phyloP scores from a whole-genome alignment of 2,113 vertebrate species.

The Dromiciops gliroides region DNA sequence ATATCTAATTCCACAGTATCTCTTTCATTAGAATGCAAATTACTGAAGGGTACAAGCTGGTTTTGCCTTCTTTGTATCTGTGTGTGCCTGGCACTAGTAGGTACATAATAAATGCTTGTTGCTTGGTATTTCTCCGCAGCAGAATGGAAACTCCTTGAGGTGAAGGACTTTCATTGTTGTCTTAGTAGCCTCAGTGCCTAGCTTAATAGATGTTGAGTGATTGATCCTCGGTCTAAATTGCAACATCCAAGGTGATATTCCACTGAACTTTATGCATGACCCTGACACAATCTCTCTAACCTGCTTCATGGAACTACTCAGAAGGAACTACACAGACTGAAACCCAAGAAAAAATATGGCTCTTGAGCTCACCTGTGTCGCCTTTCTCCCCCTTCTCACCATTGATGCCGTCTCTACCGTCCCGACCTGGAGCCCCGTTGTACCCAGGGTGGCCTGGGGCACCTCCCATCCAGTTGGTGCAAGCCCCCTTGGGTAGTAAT shows the following conservation, averaged over 20 bases:
- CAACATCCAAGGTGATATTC: background rate
- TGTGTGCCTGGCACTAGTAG: background rate
- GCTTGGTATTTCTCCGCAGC: no score
- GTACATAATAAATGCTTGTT: background rate
- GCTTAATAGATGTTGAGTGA: background rate
- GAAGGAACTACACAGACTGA: background rate
- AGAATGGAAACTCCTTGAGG: background rate
- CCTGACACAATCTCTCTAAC: background rate
- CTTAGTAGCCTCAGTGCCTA: background rate
- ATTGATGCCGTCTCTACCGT: conserved; percentile 86
- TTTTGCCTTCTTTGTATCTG: background rate
- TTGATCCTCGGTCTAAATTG: background rate
- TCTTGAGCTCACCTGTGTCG: conserved; percentile 82
- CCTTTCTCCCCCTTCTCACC: conserved; percentile 88
- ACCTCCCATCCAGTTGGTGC: conserved; percentile 88
- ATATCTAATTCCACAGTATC: no score
- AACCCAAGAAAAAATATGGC: background rate
- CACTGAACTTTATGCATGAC: background rate
- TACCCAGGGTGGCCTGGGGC: conserved; percentile 88
- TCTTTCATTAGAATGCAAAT: background rate
- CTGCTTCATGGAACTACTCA: background rate
- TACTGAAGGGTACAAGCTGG: background rate
- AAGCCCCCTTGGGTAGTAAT: conserved; percentile 73
- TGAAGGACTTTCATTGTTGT: background rate
- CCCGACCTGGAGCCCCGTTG: conserved; percentile 86